Evolutionary conservation across 2,888 invertebrate species (phyloP), one percentile per base, ranked within the genome.

Genomic region (Coelinius sp.): DNA sequence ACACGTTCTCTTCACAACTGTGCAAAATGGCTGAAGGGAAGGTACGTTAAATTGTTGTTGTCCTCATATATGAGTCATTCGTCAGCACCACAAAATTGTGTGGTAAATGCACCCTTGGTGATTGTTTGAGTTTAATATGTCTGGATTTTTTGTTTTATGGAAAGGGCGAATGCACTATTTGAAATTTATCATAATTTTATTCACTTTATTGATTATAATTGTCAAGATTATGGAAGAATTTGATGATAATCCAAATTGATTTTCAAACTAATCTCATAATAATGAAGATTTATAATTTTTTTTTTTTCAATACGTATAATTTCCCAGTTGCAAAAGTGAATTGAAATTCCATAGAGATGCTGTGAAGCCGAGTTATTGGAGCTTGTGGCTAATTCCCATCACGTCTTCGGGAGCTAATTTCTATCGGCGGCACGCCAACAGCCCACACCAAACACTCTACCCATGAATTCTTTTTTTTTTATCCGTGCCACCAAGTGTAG

Each of bases 401-500:
- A 59, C 59, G 59, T 59, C 59, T 59, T 59, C 59, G 20, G 59
- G 59, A 59, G 59, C 27, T 72, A 73, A 74, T 75, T 74, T 74
- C 56, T 56, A 38, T 41, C 44, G 35, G 25, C 24, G 10, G 35
- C 41, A 69, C 31, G 56, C 44, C 68, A 44, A 46, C 4, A 25
- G 38, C 68, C 38, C 17, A 1, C 1, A 1, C 20, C 59, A n/a
- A n/a, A n/a, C n/a, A n/a, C n/a, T n/a, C n/a, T n/a, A n/a, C n/a
- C n/a, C n/a, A n/a, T n/a, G n/a, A n/a, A n/a, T 41, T 44, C 62
- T 4, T 53, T 68, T 65, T 62, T 69, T 49, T 41, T 22, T 67
- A n/a, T n/a, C n/a, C 24, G 46, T 66, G 27, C 27, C 71, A 52
- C 65, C 65, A 67, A 82, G 80, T 79, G 82, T 83, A 80, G 82